phyloP scores from a whole-genome alignment of 2,797 vertebrate genomes.

The Crax fasciolata region DNA sequence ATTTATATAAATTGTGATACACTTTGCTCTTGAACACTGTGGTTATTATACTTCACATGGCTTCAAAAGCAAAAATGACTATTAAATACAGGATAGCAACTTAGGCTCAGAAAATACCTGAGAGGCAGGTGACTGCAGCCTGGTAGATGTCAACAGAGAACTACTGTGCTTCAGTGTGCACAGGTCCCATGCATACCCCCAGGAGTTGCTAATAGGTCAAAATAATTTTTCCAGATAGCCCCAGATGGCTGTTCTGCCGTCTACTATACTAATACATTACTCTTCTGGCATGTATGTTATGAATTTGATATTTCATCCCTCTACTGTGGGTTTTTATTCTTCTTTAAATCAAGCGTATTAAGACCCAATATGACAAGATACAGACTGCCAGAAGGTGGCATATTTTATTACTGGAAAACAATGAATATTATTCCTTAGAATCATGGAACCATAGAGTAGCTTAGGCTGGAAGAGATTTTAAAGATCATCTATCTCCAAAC shows the following conservation, averaged over 20 bases:
- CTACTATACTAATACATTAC: background rate
- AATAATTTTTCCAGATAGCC: background rate
- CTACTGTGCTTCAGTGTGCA: rapidly evolving
- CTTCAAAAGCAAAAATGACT: background rate
- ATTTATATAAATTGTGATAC: background rate
- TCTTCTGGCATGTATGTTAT: background rate
- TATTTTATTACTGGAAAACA: background rate
- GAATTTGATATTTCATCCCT: background rate
- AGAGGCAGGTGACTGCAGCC: background rate
- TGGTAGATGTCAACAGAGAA: rapidly evolving
- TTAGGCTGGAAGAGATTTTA: too few species aligned
- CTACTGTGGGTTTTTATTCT: rapidly evolving
- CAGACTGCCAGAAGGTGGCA: background rate
- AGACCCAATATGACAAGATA: background rate
- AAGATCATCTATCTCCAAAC: too few species aligned
- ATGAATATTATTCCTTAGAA: too few species aligned
- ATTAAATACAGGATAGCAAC: background rate
- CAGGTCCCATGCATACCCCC: background rate
- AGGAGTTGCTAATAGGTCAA: background rate
- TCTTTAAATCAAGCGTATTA: background rate
- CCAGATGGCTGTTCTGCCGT: background rate
- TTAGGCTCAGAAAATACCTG: rapidly evolving
- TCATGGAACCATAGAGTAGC: too few species aligned
- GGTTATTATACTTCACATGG: background rate
- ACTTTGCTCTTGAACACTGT: background rate